Evolutionary conservation across 23 tunicate genomes (phyloP).

Genomic region (Oikopleura albicans): DNA sequence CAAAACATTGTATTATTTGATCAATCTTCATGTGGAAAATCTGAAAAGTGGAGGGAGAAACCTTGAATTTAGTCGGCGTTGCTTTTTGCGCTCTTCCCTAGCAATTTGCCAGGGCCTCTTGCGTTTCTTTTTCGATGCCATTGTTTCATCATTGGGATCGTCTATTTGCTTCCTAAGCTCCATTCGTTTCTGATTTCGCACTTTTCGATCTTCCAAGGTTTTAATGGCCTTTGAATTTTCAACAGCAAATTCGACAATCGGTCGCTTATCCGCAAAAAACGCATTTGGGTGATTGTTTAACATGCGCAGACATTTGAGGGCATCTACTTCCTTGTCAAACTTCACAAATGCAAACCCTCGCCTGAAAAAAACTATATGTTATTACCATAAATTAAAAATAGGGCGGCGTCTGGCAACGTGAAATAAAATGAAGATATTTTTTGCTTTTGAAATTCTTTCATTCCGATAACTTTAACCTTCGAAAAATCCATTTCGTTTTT

Average conservation of each 20-base stretch:
- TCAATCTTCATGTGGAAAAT: too few species aligned
- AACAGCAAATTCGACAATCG: slow-evolving; percentile 87
- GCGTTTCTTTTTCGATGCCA: neutral
- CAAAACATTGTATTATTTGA: too few species aligned
- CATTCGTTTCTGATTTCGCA: neutral
- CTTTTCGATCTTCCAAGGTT: slow-evolving; percentile 8
- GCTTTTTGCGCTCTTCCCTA: slow-evolving; percentile 6
- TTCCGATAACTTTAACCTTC: too few species aligned
- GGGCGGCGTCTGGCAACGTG: too few species aligned
- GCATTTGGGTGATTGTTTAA: slow-evolving; percentile 80
- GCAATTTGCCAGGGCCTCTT: slow-evolving; percentile 9
- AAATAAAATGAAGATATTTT: too few species aligned
- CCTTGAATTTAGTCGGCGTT: slow-evolving; percentile 16
- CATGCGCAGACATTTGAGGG: slow-evolving; percentile 40
- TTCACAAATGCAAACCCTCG: slow-evolving; percentile 69
- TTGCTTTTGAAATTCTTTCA: too few species aligned
- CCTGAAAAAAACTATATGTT: too few species aligned
- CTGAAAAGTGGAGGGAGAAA: too few species aligned
- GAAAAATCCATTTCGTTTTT: too few species aligned
- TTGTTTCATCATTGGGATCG: neutral
- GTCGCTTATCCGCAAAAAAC: slow-evolving; percentile 53
- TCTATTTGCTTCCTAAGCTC: neutral
- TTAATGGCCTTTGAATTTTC: slow-evolving; percentile 22
- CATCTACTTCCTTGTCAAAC: slow-evolving; percentile 55
- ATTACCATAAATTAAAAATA: too few species aligned